Base-by-base conservation (phyloP, 2,888 invertebrate species). In the Drosophila rubida region DNA sequence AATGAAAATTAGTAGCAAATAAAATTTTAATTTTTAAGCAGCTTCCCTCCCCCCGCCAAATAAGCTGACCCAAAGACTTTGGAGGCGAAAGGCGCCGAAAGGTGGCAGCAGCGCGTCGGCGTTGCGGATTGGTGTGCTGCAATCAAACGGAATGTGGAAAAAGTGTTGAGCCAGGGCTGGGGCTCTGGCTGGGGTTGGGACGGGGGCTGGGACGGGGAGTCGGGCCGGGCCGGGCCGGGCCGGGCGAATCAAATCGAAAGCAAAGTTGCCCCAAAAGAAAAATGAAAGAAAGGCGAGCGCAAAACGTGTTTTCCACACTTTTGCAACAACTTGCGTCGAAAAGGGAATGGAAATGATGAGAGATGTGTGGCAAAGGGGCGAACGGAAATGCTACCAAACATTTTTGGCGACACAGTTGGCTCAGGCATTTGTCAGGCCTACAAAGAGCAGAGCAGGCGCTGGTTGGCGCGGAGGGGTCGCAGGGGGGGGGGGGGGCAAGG, bases 401-500 rank as follows among this genome's bases (percentile, higher is more conserved):
- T 64, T 85, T 77, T 79, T 69, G 70, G 57, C 41, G 70, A 49
- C 64, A 64, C 64, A 50, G 49, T 61, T 58, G 50, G 58, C 27
- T 60, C 60, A 79, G 83, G 66, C 86, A 80, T 82, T 85, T 80
- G 77, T 79, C 80, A 82, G 58, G 80, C 67, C 77, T 61, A 69
- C 55, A 42, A 63, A 25, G 13, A 41, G 48, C 5, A 2, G 35
- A 14, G 32, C n/a, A 19, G 19, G n/a, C n/a, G n/a, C n/a, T n/a
- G n/a, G n/a, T n/a, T 19, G 1, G 19, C 3, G 19, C 3, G 19
- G 19, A 3, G 19, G 19, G 41, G 7, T n/a, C n/a, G n/a, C n/a
- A 44, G 11, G 8, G 27, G 25, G 9, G 11, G n/a, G 49, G 23
- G 1, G 32, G 14, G 11, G n/a, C n/a, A 25, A 14, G 27, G 14